Evolutionary conservation across 2,797 vertebrate species (phyloP).

Genomic region (Helostoma temminkii): DNA sequence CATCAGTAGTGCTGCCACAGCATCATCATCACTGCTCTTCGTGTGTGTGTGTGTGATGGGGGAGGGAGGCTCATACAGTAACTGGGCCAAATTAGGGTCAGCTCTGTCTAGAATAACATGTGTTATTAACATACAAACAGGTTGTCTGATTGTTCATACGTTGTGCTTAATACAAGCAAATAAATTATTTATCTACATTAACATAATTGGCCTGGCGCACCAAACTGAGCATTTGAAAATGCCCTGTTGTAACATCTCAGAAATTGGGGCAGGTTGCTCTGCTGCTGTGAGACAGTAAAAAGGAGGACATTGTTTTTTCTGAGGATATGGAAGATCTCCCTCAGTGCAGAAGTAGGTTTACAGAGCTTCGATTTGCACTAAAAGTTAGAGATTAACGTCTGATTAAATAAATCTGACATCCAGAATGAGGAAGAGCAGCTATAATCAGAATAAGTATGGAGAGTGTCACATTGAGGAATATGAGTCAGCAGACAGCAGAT

Average conservation of each 20-base stretch:
- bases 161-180: conserved; percentile 14
- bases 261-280: conserved; percentile 66
- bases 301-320: conserved; percentile 64
- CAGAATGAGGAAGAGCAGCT: conserved; percentile 26
- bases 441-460: conserved; percentile 24
- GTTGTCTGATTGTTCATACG: conserved; percentile 6
- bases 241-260: conserved; percentile 37
- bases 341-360: conserved; percentile 39
- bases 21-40: conserved; percentile 40
- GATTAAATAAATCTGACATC: conserved; percentile 35
- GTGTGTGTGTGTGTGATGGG: conserved; percentile 29
- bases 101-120: neutral
- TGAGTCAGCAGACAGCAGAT: conserved; percentile 62
- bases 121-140: conserved; percentile 7
- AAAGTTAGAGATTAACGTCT: conserved; percentile 30
- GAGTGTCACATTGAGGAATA: conserved; percentile 39
- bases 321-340: conserved; percentile 36
- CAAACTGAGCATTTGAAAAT: conserved; percentile 62
- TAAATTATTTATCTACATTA: conserved; percentile 11
- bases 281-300: conserved; percentile 61
- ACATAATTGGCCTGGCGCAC: conserved; percentile 33
- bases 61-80: conserved; percentile 23
- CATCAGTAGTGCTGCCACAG: conserved; percentile 63
- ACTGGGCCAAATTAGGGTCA: conserved; percentile 38
- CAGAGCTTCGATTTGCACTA: conserved; percentile 30